Conservation (phyloP, 2,797 vertebrate species). For the Smutsia temminckii region DNA sequence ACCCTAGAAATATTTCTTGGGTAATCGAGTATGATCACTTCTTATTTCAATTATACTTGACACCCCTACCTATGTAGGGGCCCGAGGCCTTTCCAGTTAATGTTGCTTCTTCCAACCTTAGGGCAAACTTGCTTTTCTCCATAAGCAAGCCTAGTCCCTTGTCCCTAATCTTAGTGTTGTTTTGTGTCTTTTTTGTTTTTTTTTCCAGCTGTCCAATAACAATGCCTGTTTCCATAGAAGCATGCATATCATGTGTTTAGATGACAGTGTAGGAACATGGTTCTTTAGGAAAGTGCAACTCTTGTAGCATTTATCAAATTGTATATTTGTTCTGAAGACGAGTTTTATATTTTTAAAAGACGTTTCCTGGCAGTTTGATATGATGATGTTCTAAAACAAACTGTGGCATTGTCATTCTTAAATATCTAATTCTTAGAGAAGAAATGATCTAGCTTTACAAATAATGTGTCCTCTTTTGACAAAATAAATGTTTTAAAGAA, state of each 20-base stretch:
- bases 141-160: neutral
- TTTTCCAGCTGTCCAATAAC: neutral
- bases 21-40: neutral
- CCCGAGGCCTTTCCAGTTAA: neutral
- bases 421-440: slow-evolving; percentile 47
- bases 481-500: slow-evolving; percentile 58
- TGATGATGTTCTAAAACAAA: slow-evolving; percentile 14
- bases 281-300: neutral
- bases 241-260: neutral
- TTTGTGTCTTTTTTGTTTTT: neutral
- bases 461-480: slow-evolving; percentile 21
- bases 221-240: neutral
- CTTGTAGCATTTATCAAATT: neutral
- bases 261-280: neutral
- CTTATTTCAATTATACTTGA: neutral
- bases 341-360: slow-evolving; percentile 38
- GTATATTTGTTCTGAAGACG: neutral
- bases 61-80: neutral
- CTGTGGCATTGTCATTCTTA: slow-evolving; percentile 1
- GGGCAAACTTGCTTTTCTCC: neutral
- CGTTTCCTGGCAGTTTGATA: neutral
- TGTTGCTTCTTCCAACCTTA: neutral
- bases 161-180: neutral
- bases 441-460: slow-evolving; percentile 51
- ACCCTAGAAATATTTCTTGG: neutral